phyloP scores from a whole-genome alignment of 2,113 vertebrate genomes.

The Upupa epops region DNA sequence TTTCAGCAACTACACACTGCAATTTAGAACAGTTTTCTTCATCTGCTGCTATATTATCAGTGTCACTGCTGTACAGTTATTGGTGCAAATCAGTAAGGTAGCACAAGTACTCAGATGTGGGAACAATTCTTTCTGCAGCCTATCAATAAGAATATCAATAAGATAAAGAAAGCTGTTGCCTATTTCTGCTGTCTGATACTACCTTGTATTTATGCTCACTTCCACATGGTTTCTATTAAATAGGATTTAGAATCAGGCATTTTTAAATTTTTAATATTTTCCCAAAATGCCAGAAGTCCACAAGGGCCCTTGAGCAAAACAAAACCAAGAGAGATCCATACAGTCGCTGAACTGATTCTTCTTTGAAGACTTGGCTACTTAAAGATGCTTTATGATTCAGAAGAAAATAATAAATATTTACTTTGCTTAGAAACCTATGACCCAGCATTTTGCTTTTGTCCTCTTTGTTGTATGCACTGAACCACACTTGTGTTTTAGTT shows the following conservation, averaged over 20 bases:
- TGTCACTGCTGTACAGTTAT: background rate
- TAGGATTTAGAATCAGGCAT: background rate
- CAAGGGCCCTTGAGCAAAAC: background rate
- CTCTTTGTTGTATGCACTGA: background rate
- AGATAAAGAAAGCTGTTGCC: background rate
- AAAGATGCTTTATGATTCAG: background rate
- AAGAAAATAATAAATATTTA: background rate
- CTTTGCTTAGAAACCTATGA: background rate
- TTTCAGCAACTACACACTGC: background rate
- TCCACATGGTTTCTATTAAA: background rate
- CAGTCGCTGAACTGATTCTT: background rate
- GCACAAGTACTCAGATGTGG: background rate
- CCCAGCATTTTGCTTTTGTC: background rate
- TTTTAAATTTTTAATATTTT: background rate
- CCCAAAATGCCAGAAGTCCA: background rate
- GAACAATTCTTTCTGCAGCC: rapidly evolving
- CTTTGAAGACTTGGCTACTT: background rate
- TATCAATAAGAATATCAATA: no score
- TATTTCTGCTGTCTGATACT: background rate
- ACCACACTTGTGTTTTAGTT: background rate
- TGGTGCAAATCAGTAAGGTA: background rate
- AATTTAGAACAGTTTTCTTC: background rate
- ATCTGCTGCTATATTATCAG: background rate
- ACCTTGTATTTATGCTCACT: background rate
- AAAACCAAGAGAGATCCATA: background rate